phyloP scores from a whole-genome alignment of 2,888 invertebrate species.

The Ametastegia equiseti region DNA sequence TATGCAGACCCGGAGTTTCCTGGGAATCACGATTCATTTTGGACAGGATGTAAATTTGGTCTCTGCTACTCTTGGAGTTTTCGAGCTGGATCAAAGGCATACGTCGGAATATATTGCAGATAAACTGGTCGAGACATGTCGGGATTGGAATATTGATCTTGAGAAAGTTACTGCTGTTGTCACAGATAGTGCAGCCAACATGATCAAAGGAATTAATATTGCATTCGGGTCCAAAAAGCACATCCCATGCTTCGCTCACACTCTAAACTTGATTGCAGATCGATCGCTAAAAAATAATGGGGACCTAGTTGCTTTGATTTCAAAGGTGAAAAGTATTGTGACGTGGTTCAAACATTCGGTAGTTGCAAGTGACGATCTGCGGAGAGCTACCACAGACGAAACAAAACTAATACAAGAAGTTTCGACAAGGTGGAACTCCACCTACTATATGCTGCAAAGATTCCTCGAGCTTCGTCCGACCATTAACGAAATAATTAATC shows the following conservation, averaged over 20 bases:
- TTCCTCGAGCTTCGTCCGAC: slow-evolving; percentile 44
- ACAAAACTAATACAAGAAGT: slow-evolving; percentile 53
- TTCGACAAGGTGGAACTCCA: slow-evolving; percentile 55
- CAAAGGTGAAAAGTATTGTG: slow-evolving; percentile 55
- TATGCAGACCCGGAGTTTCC: slow-evolving; percentile 51
- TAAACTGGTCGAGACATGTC: slow-evolving; percentile 40
- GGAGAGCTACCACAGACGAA: slow-evolving; percentile 35
- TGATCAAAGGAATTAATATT: slow-evolving; percentile 53
- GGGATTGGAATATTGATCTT: slow-evolving; percentile 50
- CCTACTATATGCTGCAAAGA: slow-evolving; percentile 51
- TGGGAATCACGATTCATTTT: slow-evolving; percentile 54
- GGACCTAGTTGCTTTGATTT: slow-evolving; percentile 45
- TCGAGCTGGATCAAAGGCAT: slow-evolving; percentile 51
- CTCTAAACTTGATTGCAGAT: slow-evolving; percentile 53
- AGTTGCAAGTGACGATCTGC: slow-evolving; percentile 50
- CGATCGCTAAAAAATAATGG: slow-evolving; percentile 41
- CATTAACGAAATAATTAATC: slow-evolving; percentile 44
- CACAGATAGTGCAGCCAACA: slow-evolving; percentile 56
- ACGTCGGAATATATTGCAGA: slow-evolving; percentile 50
- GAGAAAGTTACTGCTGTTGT: slow-evolving; percentile 54
- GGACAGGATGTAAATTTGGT: slow-evolving; percentile 39
- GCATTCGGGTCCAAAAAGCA: slow-evolving; percentile 54
- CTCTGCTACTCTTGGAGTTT: slow-evolving; percentile 47
- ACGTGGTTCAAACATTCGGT: slow-evolving; percentile 54
- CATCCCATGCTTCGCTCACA: slow-evolving; percentile 58